Conservation (phyloP, 92 coral and sea anemone species). For the Palythoa grandis region DNA sequence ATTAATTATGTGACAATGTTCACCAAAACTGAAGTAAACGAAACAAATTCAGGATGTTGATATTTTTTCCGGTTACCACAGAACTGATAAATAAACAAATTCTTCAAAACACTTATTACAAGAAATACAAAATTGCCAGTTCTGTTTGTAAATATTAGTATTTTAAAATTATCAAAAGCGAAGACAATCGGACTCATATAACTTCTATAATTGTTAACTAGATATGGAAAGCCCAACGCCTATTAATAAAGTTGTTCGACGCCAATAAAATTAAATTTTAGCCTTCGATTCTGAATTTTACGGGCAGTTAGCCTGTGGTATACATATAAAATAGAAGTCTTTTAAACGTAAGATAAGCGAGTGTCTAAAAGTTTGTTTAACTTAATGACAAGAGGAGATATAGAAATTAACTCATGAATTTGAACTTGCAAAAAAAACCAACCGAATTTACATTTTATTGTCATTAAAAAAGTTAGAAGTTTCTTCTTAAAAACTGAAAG, state of each 20-base stretch:
- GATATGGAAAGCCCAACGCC: neutral
- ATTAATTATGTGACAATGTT: neutral
- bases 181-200: neutral
- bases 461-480: neutral
- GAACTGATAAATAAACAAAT: neutral
- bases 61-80: neutral
- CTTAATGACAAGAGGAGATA: neutral
- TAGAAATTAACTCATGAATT: neutral
- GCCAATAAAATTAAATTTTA: neutral
- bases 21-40: neutral
- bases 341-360: neutral
- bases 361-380: neutral
- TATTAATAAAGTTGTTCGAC: neutral
- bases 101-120: neutral
- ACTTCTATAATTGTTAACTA: neutral
- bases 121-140: neutral
- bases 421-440: neutral
- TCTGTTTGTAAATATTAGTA: neutral
- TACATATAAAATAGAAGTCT: neutral
- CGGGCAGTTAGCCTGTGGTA: neutral
- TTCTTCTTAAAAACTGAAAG: neutral
- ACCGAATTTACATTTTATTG: no score
- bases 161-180: neutral
- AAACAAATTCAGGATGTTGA: neutral
- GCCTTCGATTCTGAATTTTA: neutral